Evolutionary conservation across 2,888 invertebrate species (phyloP), one percentile per base, ranked within the genome.

Genomic region (Hydropsyche betteni): DNA sequence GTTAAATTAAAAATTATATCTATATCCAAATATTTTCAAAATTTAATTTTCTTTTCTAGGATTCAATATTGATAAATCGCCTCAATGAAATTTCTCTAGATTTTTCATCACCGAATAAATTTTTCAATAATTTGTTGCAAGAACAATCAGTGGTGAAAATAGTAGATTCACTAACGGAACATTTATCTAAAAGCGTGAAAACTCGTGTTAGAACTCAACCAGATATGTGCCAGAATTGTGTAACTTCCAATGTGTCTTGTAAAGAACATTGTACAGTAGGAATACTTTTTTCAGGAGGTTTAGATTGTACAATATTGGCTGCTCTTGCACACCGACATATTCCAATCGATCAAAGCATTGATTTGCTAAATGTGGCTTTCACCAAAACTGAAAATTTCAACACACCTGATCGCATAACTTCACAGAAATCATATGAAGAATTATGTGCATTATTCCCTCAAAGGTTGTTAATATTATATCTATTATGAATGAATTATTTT

Each of bases 351-450:
- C 92, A 93, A 82, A 88, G 92, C 33, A 95, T 99, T 81, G 98
- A 98, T 84, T 89, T 99, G 24, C 88, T 98, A 50, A 99, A 98
- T 88, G 96, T 98, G n/a, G 95, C 98, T 16, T 98, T 98, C 86
- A 91, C 90, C 82, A 82, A 83, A 82, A 82, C 83, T 79, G 79
- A 81, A 52, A 82, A 80, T 58, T 93, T 88, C 85, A 85, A 92
- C 80, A 94, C 94, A 12, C 97, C 98, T 24, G 98, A 98, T 84
- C 89, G 98, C 83, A 82, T 91, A 80, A 95, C 96, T 68, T 95
- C 95, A 0, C 85, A 86, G 78, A 86, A 90, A 81, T 94, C 95
- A 1, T 87, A 90, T 69, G 82, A 88, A 74, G 94, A 95, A 83
- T 84, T 98, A 34, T 85, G 87, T 81, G 84, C 82, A 74, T 82